Conservation (phyloP, 2,797 vertebrate species). For the Simalia tracyae region DNA sequence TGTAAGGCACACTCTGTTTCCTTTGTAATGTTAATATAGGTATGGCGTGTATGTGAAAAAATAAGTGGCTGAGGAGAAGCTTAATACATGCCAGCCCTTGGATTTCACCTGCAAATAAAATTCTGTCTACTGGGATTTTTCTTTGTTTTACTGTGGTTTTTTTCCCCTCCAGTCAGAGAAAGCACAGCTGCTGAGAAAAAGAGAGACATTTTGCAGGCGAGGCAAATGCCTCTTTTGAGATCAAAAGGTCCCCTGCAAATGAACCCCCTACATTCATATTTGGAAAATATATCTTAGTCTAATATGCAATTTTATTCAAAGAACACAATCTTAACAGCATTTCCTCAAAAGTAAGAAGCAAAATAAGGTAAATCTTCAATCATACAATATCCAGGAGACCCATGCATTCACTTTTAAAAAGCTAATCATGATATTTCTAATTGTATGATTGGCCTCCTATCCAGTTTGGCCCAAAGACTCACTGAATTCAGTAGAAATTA, state of each 20-base stretch:
- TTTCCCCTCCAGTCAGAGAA: not conserved
- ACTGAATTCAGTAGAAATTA: not conserved
- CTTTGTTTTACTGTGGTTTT: no score
- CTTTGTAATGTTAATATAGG: not conserved
- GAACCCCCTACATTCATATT: not conserved
- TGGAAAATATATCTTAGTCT: not conserved
- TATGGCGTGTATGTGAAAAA: not conserved
- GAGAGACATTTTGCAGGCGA: not conserved
- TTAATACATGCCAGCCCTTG: not conserved
- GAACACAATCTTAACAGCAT: not conserved
- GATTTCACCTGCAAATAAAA: no score
- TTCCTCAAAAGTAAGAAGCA: not conserved
- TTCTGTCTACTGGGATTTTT: no score
- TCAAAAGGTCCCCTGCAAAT: not conserved
- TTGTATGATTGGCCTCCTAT: not conserved
- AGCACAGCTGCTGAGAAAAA: not conserved
- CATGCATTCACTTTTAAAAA: not conserved
- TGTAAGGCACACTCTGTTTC: not conserved
- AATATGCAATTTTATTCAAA: not conserved
- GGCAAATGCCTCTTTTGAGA: not conserved
- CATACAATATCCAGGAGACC: not conserved
- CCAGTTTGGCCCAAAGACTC: not conserved
- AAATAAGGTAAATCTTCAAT: not conserved
- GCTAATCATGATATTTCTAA: not conserved
- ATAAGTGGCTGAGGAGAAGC: not conserved